Percentiles rank a stretch among this genome's conserved stretches.
phyloP scores from a whole-genome alignment of 2,888 invertebrate species.

The Ophion slaviceki region DNA sequence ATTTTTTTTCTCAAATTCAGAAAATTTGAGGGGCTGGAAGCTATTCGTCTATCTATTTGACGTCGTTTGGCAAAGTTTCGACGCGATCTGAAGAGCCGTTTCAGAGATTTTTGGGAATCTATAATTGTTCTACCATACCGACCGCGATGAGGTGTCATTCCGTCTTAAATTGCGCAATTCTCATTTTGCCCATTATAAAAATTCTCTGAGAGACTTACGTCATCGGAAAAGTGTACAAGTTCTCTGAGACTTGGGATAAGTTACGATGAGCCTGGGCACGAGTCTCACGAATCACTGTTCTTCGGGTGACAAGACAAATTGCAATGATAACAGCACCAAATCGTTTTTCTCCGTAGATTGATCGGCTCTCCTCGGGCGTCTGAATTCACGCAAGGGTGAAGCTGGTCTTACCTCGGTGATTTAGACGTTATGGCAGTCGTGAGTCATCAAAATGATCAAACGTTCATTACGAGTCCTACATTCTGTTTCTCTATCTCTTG shows the following conservation, averaged over 20 bases:
- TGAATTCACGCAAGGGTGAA: background rate
- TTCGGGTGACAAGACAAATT: background rate
- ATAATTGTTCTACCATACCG: too few species aligned
- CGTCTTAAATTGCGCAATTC: too few species aligned
- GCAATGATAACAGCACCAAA: background rate
- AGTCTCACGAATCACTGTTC: background rate
- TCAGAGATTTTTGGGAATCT: too few species aligned
- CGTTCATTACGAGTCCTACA: constrained; percentile 16
- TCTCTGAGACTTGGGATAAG: background rate
- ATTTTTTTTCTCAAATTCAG: too few species aligned
- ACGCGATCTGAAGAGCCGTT: too few species aligned
- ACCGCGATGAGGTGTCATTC: too few species aligned
- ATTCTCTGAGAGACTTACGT: too few species aligned
- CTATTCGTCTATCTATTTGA: too few species aligned
- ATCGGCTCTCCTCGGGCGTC: background rate
- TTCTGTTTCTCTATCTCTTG: background rate
- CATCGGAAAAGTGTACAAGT: background rate
- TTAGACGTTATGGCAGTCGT: background rate
- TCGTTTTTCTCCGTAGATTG: background rate
- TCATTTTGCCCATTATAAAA: too few species aligned
- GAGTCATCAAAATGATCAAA: constrained; percentile 21
- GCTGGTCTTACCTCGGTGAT: constrained; percentile 13
- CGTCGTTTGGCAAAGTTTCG: too few species aligned
- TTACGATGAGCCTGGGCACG: background rate
- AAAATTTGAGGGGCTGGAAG: too few species aligned